Base-by-base conservation (phyloP, 2,888 invertebrate species). In the Drosophila histrio region DNA sequence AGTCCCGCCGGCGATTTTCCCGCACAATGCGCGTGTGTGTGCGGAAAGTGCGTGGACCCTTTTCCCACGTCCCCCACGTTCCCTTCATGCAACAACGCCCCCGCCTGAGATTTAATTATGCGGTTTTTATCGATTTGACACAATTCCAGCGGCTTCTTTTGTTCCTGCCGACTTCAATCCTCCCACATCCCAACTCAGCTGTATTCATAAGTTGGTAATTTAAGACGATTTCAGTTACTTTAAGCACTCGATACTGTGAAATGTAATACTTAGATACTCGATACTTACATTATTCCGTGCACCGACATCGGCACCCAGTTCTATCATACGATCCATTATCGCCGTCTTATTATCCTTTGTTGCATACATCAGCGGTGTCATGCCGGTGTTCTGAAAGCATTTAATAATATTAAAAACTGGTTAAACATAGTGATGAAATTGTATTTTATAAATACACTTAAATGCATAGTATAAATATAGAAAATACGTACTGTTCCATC, bases 281-380 rank as follows among this genome's bases (percentile, higher is more conserved):
- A 65, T 61, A 93, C 97, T 96, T 92, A 98, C 98, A 92, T 97
- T 97, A 90, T 98, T 97, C 86, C 96, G 94, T 41, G 97, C 96
- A 74, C 97, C 96, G 63, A 98, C 95, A 91, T 98, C 97, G 7
- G 96, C 96, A 39, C 98, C 98, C 15, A 98, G 93, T 72, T 99
- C 98, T 77, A 98, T 95, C 93, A 99, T 95, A 63, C 97, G 94
- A 92, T 99, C 98, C 79, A 97, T 95, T 89, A 98, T 95, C 19
- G 96, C 95, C 1, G 97, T 96, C 78, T 97, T 94, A 92, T 98
- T 99, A 92, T 99, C 99, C 92, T 97, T 97, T 24, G 98, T 97
- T 1, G 98, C 98, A 90, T 96, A 96, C 98, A 99, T 98, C 79
- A 99, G 93, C 21, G 98, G 97, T 61, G 98, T 98, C 96, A 97